A percentile compares a stretch with the other conserved stretches of the same genome.
Evolutionary conservation across 2,113 vertebrate genomes (phyloP).

Genomic region (Vulpes ferrilata): DNA sequence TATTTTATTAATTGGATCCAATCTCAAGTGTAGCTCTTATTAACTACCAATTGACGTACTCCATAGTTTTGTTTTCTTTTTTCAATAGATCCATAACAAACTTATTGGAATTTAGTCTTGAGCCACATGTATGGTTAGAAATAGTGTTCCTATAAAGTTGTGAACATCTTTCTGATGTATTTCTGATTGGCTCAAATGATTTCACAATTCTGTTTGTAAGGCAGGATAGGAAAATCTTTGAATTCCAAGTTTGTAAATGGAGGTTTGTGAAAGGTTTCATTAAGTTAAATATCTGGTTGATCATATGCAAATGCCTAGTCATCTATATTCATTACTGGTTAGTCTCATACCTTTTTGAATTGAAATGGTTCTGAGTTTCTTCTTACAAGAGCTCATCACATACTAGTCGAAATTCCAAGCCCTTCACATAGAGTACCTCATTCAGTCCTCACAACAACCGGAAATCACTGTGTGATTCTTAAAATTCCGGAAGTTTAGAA

Average conservation of each 20-base stretch:
- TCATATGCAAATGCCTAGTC: not conserved
- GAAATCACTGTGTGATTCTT: not conserved
- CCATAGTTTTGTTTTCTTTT: conserved; percentile 35
- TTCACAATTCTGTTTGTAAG: not conserved
- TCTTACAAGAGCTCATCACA: not conserved
- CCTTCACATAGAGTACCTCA: not conserved
- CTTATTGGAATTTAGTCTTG: not conserved
- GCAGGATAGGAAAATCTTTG: not conserved
- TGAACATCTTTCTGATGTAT: not conserved
- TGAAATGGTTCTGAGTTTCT: not conserved
- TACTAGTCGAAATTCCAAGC: not conserved
- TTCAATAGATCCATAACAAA: not conserved
- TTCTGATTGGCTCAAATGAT: not conserved
- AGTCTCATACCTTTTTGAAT: not conserved
- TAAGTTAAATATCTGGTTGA: not conserved
- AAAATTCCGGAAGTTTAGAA: not conserved
- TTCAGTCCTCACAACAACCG: not conserved
- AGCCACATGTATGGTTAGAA: not conserved
- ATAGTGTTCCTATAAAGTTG: not conserved
- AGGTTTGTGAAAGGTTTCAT: not conserved
- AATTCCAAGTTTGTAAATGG: conserved; percentile 15
- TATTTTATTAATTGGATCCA: not conserved
- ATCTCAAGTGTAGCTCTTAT: not conserved
- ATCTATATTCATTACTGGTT: not conserved
- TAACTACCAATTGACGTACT: not conserved